Base-by-base conservation (phyloP, 92 coral and sea anemone genomes). In the Ricordea florida region DNA sequence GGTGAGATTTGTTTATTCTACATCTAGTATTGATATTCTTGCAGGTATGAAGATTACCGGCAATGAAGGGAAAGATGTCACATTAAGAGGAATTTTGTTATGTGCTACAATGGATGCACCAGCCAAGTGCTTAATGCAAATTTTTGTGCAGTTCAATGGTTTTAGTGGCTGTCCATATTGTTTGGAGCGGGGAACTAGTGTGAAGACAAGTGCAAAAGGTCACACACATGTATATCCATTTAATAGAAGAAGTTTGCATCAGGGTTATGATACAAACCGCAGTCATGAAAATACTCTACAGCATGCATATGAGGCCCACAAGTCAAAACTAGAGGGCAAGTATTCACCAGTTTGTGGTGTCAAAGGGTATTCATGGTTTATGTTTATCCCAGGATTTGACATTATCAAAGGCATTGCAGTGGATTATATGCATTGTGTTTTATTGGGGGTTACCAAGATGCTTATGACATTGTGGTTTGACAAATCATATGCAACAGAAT, bases 381-480 rank as follows among this genome's bases (percentile, higher is more conserved):
- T 77, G 85, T 85, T 85, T 64, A 28, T 90, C 14, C 94, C 91
- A 14, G 80, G 76, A 22, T 89, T 89, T 85, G 91, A 89, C 31
- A 75, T 89, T 13, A 57, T 89, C 43, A 36, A 45, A 21, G 85
- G 88, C 2, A 34, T 85, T 63, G 78, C 82, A 5, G 32, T 89
- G 1, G 94, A 89, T 57, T 89, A 89, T 23, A 89, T 85, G 88
- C 91, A 85, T 38, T 57, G 85, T 59, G 79, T 78, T 55, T 68
- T 89, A 23, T 33, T 89, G 43, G 90, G 94, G 30, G 79, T 85
- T 10, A 76, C 38, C 20, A 89, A 89, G 64, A 85, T 68, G n/a
- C n/a, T n/a, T n/a, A n/a, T n/a, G n/a, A n/a, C n/a, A n/a, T n/a
- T n/a, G n/a, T n/a, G n/a, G n/a, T n/a, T n/a, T n/a, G n/a, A n/a